These are phyloP conservation scores for Clanis bilineata DNA, from an alignment of 2,888 invertebrate species.

Conservation along the genomic window DNA sequence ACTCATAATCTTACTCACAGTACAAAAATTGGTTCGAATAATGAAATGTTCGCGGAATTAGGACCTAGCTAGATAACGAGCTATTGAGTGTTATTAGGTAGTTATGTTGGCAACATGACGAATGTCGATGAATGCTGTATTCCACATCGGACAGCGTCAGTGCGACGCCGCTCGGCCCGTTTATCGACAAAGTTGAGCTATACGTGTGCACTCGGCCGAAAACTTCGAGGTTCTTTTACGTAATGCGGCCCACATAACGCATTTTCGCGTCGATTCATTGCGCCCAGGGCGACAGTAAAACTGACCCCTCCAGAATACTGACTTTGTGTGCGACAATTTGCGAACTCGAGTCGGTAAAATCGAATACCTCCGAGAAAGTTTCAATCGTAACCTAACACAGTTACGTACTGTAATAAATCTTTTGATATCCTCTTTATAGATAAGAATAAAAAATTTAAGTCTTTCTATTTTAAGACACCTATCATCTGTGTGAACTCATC, in stretches of 20 bases:
- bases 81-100: constrained; percentile 13
- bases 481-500: background rate
- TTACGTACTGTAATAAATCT: constrained; percentile 5
- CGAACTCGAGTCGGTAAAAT: constrained; percentile 29
- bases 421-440: background rate
- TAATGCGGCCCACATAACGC: constrained; percentile 62
- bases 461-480: constrained; percentile 5
- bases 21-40: too few species aligned
- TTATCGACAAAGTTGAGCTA: constrained; percentile 66
- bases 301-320: constrained; percentile 40
- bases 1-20: too few species aligned
- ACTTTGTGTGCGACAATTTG: constrained; percentile 27
- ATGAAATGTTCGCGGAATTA: background rate
- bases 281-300: constrained; percentile 49
- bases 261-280: constrained; percentile 58
- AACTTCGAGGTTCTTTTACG: constrained; percentile 63
- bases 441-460: background rate
- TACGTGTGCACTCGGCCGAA: constrained; percentile 67
- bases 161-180: constrained; percentile 54
- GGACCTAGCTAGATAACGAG: background rate
- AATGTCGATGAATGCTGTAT: constrained; percentile 33
- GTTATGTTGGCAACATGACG: constrained; percentile 14
- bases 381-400: constrained; percentile 18
- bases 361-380: constrained; percentile 5
- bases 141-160: constrained; percentile 50